phyloP scores from a whole-genome alignment of 30 jellyfish, hydroid and myxozoan genomes.

The Hydractinia symbiolongicarpus region DNA sequence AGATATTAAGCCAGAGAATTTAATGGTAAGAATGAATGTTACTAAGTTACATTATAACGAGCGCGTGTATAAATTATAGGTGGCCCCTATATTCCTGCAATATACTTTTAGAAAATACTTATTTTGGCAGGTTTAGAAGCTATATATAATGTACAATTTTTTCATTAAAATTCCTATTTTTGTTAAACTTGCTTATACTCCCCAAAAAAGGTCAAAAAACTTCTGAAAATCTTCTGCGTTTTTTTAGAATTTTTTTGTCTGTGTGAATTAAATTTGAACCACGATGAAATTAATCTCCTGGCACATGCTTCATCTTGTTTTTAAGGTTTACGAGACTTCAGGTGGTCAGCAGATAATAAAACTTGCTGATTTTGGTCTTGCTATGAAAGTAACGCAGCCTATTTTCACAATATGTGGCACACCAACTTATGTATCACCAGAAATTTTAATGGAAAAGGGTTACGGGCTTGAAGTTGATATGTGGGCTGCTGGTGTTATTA shows the following conservation, averaged over 20 bases:
- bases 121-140: background rate
- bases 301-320: background rate
- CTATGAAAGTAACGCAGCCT: constrained; percentile 92
- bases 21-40: constrained; percentile 59
- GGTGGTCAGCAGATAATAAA: constrained; percentile 61
- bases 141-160: background rate
- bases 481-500: constrained; percentile 99
- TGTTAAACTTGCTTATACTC: no score
- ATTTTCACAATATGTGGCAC: constrained; percentile 96
- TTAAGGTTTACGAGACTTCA: constrained; percentile 38
- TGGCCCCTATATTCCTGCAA: no score
- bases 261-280: no score
- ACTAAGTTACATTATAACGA: no score
- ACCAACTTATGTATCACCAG: constrained; percentile 98
- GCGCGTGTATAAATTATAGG: no score
- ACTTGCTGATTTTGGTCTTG: constrained; percentile 95
- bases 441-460: constrained; percentile 83
- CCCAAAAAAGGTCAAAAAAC: no score
- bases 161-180: background rate
- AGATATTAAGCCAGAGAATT: constrained; percentile 92
- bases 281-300: background rate
- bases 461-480: constrained; percentile 93
- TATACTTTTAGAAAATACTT: background rate
- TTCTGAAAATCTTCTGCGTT: no score
- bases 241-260: no score